Evolutionary conservation across 2,113 vertebrate genomes (phyloP).

Genomic region (Thunnus thynnus): DNA sequence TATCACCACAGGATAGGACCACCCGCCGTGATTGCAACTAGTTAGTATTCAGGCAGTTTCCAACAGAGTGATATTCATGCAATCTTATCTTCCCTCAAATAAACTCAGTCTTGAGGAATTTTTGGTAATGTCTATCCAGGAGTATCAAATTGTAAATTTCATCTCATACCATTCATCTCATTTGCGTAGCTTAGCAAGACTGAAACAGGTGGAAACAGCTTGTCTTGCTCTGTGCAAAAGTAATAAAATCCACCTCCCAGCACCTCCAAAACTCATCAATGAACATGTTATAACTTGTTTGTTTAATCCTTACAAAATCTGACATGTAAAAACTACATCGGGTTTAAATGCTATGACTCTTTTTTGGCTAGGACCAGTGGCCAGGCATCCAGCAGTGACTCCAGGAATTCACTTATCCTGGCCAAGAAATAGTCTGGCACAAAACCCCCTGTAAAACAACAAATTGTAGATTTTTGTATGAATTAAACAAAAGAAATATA

Average conservation of each 20-base stretch:
- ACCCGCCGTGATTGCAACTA: slow-evolving; percentile 23
- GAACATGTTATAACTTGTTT: not conserved
- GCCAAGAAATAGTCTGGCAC: no score
- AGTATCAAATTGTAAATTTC: slow-evolving; percentile 15
- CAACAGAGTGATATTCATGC: slow-evolving; percentile 36
- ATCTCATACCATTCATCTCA: not conserved
- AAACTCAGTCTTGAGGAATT: slow-evolving; percentile 20
- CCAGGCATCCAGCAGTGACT: no score
- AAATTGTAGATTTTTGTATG: no score
- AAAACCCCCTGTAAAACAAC: no score
- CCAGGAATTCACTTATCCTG: no score
- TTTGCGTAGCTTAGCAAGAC: not conserved
- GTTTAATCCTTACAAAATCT: not conserved
- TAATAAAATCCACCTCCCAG: not conserved
- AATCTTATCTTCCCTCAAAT: slow-evolving; percentile 34
- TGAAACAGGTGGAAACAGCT: not conserved
- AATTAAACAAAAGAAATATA: no score
- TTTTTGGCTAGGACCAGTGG: no score
- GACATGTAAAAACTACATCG: not conserved
- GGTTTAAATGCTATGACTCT: no score
- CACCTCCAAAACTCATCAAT: not conserved
- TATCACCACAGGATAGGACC: slow-evolving; percentile 30
- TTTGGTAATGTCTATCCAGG: not conserved
- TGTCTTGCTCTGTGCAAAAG: not conserved
- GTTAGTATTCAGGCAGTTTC: slow-evolving; percentile 41